Evolutionary conservation across 2,113 vertebrate genomes (phyloP), one percentile per base, ranked within the genome.

Genomic region (Spea multiplicata): DNA sequence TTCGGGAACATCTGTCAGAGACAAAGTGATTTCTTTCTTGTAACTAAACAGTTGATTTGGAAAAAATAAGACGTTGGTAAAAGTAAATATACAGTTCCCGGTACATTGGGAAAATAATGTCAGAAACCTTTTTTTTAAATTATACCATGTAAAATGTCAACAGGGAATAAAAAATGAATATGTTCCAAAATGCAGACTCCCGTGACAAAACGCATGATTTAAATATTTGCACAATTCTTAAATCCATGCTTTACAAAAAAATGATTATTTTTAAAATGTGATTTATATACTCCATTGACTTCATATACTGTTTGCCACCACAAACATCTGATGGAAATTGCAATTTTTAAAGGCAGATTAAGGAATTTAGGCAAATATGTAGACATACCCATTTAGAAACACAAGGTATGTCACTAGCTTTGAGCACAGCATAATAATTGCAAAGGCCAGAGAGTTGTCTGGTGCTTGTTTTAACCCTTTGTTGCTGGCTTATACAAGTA

Each of bases 21-120:
- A 72, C 62, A 79, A 79, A 79, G 76, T 72, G 61, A 79, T 79
- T 79, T 79, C 70, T 72, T 79, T 79, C 61, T 66, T 79, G 70
- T 73, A 79, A 79, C 77, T 73, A 79, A 79, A 73, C 77, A 73
- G 77, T 79, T 79, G 77, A 79, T 73, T 79, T 79, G 61, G 50
- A 79, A 73, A 79, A 65, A 79, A 79, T 66, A 79, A 73, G 77
- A 67, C 47, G n/a, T 49, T 45, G 30, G 77, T 47, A 70, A 79
- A 79, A 79, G 77, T 73, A 79, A 79, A 79, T 73, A 79, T 79
- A 46, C 49, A 66, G 61, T 66, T 79, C 77, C 53, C 61, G 50
- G 53, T 47, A 70, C 62, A 66, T 67, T 71, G 70, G 70, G 62
- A 79, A 79, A 73, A 79, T 79, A 66, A 79, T 73, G 77, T 71